Evolutionary conservation across 2,113 vertebrate species (phyloP).

Genomic region (Epinephelus lanceolatus): DNA sequence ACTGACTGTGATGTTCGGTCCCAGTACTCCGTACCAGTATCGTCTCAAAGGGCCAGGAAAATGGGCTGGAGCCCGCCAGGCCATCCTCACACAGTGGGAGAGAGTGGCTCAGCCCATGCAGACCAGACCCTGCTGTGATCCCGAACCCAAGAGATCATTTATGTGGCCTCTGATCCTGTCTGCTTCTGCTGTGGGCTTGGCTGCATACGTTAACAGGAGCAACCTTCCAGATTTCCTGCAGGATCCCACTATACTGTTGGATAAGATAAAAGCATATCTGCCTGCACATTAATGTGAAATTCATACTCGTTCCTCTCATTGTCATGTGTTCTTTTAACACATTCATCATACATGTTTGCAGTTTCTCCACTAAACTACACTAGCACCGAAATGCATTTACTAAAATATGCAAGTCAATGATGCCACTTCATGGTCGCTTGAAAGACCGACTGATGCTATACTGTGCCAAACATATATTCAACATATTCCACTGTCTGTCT

Average conservation of each 20-base stretch:
- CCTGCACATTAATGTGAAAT: constrained; percentile 36
- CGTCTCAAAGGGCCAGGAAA: constrained; percentile 88
- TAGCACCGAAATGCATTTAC: background rate
- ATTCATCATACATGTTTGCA: background rate
- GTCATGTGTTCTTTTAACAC: background rate
- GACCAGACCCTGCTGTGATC: constrained; percentile 78
- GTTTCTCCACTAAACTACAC: background rate
- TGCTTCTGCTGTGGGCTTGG: constrained; percentile 45
- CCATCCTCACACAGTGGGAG: constrained; percentile 92
- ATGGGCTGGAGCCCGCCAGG: constrained; percentile 89
- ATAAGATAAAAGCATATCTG: constrained; percentile 62
- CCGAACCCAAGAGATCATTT: constrained; percentile 12
- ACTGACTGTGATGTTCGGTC: constrained; percentile 86
- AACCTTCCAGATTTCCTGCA: constrained; percentile 63
- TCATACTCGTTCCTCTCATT: background rate
- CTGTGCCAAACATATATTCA: background rate
- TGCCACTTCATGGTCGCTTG: too few relatives aligned
- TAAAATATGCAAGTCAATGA: background rate
- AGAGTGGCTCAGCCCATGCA: constrained; percentile 86
- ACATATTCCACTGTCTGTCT: too few relatives aligned
- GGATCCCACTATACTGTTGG: constrained; percentile 62
- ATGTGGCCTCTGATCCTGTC: constrained; percentile 46
- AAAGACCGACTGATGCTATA: background rate
- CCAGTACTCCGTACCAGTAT: constrained; percentile 90
- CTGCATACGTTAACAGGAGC: constrained; percentile 68